A percentile compares a stretch with the other conserved stretches of the same genome.
Evolutionary conservation across 2,113 vertebrate genomes (phyloP).

Genomic region (Phylloscopus trochilus): DNA sequence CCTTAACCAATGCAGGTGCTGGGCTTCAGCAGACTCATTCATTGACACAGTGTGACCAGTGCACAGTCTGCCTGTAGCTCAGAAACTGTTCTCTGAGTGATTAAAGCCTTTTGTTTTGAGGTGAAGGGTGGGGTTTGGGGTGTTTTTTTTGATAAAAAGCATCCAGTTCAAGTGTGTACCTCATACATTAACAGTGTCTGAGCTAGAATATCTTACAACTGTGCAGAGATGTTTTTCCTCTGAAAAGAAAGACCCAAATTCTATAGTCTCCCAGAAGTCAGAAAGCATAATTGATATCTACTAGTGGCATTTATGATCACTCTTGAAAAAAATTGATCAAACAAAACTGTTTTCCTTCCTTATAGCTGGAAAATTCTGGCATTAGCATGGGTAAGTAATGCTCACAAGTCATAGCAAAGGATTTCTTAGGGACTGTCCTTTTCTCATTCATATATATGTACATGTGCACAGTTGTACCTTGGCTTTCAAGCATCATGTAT

Average conservation of each 20-base stretch:
- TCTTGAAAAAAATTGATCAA: neutral
- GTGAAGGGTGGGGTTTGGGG: neutral
- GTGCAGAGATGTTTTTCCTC: neutral
- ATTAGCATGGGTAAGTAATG: neutral
- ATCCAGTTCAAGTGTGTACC: neutral
- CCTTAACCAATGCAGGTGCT: neutral
- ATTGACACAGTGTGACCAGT: neutral
- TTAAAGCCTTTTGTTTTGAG: neutral
- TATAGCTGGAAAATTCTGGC: neutral
- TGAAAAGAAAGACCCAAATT: neutral
- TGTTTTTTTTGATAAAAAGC: accelerated
- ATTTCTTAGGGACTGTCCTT: neutral
- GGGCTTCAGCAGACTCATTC: neutral
- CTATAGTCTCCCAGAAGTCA: neutral
- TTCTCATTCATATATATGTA: neutral
- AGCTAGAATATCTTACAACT: neutral
- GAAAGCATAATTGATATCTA: neutral
- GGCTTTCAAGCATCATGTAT: neutral
- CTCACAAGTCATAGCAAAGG: neutral
- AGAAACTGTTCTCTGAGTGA: neutral
- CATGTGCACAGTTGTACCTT: neutral
- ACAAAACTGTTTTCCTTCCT: neutral
- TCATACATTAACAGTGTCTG: neutral
- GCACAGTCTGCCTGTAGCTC: no score
- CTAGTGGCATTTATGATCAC: neutral